Evolutionary conservation across 2,888 invertebrate species (phyloP), one percentile per base, ranked within the genome.

Genomic region (Melitaea athalia): DNA sequence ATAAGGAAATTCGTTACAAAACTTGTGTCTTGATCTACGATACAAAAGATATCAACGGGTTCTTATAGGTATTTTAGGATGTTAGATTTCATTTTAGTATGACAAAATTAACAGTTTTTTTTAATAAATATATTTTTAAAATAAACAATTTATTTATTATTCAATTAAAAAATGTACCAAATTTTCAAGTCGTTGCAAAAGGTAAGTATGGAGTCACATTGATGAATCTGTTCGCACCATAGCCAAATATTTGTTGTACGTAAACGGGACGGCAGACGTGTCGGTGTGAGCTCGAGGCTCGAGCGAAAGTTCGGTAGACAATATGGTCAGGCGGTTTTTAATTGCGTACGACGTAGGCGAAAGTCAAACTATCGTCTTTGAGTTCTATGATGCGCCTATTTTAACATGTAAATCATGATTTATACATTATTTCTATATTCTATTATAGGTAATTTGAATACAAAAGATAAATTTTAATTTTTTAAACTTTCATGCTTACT

Each of bases 301-400:
- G 70, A 81, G 88, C 83, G 89, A 89, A 89, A 89, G 89, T 86
- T 55, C 71, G 70, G 72, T 74, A 84, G 82, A 88, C 87, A 88
- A 87, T n/a, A n/a, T 88, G 81, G 81, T 77, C 74, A 72, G 52
- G 52, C 24, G 12, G 73, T 76, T 78, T n/a, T 79, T 79, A 85
- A 85, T 85, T 86, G 63, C 74, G 74, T 74, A 63, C 77, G 71
- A 74, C 75, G 76, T 74, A 72, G 81, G 83, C 79, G 89, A 89
- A 87, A 88, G 87, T 85, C 63, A 59, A 68, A 61, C 50, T 66
- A 52, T 53, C 60, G 52, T 65, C 49, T 52, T 5, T 31, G 52
- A 45, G 60, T 65, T 31, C 59, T n/a, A 49, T 24, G 38, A 59
- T 59, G 42, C 60, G 43, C 15, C 17, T 65, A 17, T 17, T 15